Evolutionary conservation across 1,140 invertebrate species (phyloP).

Genomic region (Gryllus bimaculatus): DNA sequence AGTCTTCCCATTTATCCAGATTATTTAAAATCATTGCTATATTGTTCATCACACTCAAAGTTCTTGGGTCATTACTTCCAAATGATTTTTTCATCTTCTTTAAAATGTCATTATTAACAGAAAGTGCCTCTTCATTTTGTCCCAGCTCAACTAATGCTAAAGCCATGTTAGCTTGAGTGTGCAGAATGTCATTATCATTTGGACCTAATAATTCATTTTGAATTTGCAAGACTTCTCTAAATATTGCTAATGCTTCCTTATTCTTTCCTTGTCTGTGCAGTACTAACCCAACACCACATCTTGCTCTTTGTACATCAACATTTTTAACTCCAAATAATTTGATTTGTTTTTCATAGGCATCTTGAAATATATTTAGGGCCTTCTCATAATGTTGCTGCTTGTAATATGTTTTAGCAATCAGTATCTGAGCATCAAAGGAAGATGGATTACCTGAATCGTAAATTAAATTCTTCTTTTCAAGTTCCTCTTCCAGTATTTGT

Average conservation of each 20-base stretch:
- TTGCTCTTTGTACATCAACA: slow-evolving; percentile 20
- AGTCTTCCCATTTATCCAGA: slow-evolving; percentile 25
- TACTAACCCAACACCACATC: slow-evolving; percentile 15
- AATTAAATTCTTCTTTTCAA: neutral
- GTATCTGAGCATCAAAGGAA: slow-evolving; percentile 13
- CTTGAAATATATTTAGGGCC: slow-evolving; percentile 17
- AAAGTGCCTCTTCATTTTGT: slow-evolving; percentile 28
- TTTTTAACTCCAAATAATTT: slow-evolving; percentile 21
- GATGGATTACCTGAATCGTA: slow-evolving; percentile 13
- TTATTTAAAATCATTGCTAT: slow-evolving; percentile 25
- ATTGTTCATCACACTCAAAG: slow-evolving; percentile 23
- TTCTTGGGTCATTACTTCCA: slow-evolving; percentile 24
- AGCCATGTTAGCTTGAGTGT: slow-evolving; percentile 24
- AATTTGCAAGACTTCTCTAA: slow-evolving; percentile 23
- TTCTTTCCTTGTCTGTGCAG: slow-evolving; percentile 14
- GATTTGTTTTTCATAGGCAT: slow-evolving; percentile 19
- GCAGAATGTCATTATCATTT: slow-evolving; percentile 25
- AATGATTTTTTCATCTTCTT: slow-evolving; percentile 24
- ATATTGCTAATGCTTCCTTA: slow-evolving; percentile 24
- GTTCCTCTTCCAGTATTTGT: neutral
- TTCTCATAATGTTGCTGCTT: slow-evolving; percentile 20
- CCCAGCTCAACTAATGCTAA: slow-evolving; percentile 24
- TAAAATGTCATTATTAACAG: slow-evolving; percentile 25
- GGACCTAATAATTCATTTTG: slow-evolving; percentile 23
- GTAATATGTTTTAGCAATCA: slow-evolving; percentile 9